These are phyloP conservation scores for Chelidonichthys spinosus DNA, from an alignment of 2,797 vertebrate genomes.

Conservation along the genomic window DNA sequence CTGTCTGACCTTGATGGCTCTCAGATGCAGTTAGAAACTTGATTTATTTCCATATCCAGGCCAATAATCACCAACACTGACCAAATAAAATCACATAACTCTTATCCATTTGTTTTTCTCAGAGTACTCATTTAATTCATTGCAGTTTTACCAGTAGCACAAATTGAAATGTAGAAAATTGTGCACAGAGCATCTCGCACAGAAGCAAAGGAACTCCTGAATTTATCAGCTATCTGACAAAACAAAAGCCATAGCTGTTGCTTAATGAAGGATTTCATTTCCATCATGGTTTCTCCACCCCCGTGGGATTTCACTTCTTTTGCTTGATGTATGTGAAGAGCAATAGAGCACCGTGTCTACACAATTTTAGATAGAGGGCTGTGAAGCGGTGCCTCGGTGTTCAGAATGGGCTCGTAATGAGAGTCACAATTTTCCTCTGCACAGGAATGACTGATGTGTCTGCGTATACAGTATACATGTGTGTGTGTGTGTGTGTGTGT, in stretches of 20 bases:
- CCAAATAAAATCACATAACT: slow-evolving; percentile 10
- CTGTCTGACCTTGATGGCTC: slow-evolving; percentile 6
- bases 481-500: slow-evolving; percentile 20
- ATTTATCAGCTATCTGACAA: slow-evolving; percentile 50
- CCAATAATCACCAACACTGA: slow-evolving; percentile 9
- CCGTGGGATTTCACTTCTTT: slow-evolving; percentile 64
- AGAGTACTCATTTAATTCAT: slow-evolving; percentile 9
- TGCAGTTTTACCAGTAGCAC: not conserved
- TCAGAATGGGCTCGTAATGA: slow-evolving; percentile 62
- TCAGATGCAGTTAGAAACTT: slow-evolving; percentile 9
- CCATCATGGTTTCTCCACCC: slow-evolving; percentile 53
- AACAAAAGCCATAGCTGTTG: slow-evolving; percentile 59
- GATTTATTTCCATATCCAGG: not conserved
- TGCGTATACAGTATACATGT: slow-evolving; percentile 6
- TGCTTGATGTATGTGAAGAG: slow-evolving; percentile 69
- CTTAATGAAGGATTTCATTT: slow-evolving; percentile 71
- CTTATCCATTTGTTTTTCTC: slow-evolving; percentile 21
- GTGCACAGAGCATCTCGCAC: slow-evolving; percentile 2
- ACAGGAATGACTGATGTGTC: slow-evolving; percentile 34
- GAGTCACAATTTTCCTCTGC: slow-evolving; percentile 59
- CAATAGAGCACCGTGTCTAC: slow-evolving; percentile 52
- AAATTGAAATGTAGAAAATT: slow-evolving; percentile 18
- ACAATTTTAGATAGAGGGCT: slow-evolving; percentile 62
- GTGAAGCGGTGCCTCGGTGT: slow-evolving; percentile 55
- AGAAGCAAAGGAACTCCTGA: slow-evolving; percentile 29